Conservation (phyloP, 2,888 invertebrate species). For the Mayetiola destructor region DNA sequence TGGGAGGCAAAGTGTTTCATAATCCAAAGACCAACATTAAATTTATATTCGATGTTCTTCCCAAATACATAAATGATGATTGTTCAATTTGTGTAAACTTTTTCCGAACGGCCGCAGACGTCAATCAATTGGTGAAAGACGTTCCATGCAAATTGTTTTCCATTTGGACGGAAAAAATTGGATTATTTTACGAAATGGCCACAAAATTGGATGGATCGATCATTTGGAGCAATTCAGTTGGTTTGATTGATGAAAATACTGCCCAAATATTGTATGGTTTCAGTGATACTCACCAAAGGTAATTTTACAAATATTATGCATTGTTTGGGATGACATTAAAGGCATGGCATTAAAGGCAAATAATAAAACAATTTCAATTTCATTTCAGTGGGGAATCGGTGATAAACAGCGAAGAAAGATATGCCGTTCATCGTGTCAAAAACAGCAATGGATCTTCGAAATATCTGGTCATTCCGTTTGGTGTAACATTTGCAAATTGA, state of each 20-base stretch:
- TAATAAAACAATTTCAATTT: no score
- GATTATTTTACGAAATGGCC: not conserved
- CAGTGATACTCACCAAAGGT: no score
- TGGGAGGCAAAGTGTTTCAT: not conserved
- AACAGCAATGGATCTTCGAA: not conserved
- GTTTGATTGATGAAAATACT: not conserved
- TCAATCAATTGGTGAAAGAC: not conserved
- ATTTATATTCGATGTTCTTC: not conserved
- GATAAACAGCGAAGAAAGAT: not conserved
- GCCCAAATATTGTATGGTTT: no score
- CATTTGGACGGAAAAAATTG: conserved; percentile 2
- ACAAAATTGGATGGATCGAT: not conserved
- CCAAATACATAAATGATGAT: not conserved
- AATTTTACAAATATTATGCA: no score
- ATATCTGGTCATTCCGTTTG: not conserved
- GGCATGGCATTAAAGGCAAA: no score
- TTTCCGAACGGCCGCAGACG: not conserved
- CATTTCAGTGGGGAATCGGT: not conserved
- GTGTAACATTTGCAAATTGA: not conserved
- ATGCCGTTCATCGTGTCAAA: not conserved
- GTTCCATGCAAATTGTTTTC: not conserved
- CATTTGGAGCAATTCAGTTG: conserved; percentile 2
- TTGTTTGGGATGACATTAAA: no score
- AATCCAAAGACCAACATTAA: not conserved
- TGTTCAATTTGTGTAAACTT: not conserved